phyloP scores from a whole-genome alignment of 2,888 invertebrate genomes.

The Orthosia incerta region DNA sequence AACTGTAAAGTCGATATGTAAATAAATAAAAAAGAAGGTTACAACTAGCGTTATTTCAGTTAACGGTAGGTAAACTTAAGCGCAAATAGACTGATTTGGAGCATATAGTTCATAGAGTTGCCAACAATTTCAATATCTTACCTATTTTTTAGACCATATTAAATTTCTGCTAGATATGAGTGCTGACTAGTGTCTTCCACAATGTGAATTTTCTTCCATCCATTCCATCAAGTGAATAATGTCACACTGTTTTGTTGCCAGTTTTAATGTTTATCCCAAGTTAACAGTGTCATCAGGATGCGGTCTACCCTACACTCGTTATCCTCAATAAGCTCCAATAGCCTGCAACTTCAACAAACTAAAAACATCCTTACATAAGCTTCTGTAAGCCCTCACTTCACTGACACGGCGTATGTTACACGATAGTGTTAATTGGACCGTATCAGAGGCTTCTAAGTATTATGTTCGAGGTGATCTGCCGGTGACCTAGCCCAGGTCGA shows the following conservation, averaged over 20 bases:
- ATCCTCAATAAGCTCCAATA: too few relatives aligned
- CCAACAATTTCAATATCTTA: background rate
- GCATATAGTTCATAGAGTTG: constrained; percentile 40
- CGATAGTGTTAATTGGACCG: constrained; percentile 76
- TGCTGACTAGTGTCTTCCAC: too few relatives aligned
- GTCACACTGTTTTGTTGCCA: background rate
- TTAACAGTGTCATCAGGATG: too few relatives aligned
- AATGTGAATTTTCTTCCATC: too few relatives aligned
- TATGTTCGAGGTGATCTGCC: constrained; percentile 78
- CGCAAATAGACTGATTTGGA: constrained; percentile 47
- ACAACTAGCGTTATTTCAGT: constrained; percentile 36
- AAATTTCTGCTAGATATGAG: too few relatives aligned
- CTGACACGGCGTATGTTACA: constrained; percentile 57
- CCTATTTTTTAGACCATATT: too few relatives aligned
- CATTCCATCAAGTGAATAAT: background rate
- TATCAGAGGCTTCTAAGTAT: constrained; percentile 72
- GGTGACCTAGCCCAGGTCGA: constrained; percentile 74
- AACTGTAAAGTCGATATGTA: constrained; percentile 52
- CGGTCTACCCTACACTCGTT: too few relatives aligned
- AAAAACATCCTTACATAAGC: background rate
- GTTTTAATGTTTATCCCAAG: too few relatives aligned
- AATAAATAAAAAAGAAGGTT: constrained; percentile 61
- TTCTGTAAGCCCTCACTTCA: constrained; percentile 37
- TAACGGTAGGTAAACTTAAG: constrained; percentile 46
- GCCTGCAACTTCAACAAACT: background rate